phyloP scores from a whole-genome alignment of 2,797 vertebrate genomes.

The Acestrorhynchus altus region DNA sequence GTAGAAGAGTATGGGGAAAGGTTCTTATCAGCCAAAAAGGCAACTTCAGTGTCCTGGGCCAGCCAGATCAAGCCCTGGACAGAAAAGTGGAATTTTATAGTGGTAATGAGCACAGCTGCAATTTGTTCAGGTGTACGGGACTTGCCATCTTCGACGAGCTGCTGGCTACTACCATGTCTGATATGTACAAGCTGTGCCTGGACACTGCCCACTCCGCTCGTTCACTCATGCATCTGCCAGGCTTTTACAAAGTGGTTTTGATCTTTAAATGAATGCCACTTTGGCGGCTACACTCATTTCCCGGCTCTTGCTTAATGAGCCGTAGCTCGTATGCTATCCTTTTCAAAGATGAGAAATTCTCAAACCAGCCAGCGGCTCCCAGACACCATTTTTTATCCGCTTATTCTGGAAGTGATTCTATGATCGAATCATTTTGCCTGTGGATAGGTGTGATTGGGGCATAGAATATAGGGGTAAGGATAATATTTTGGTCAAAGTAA shows the following conservation, averaged over 20 bases:
- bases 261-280: slow-evolving; percentile 70
- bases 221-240: slow-evolving; percentile 30
- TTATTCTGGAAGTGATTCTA: slow-evolving; percentile 20
- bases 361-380: slow-evolving; percentile 39
- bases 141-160: neutral
- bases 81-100: neutral
- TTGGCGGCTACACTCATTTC: slow-evolving; percentile 60
- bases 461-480: neutral
- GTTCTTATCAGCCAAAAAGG: neutral
- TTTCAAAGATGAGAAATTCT: slow-evolving; percentile 57
- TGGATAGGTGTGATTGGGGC: neutral
- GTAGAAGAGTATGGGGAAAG: too few species aligned
- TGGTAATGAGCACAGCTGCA: neutral
- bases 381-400: slow-evolving; percentile 15
- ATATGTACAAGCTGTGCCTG: neutral
- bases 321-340: slow-evolving; percentile 5
- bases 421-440: neutral
- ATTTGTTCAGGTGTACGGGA: neutral
- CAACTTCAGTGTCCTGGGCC: neutral
- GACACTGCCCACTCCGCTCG: neutral
- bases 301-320: slow-evolving; percentile 46
- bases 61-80: neutral
- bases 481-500: slow-evolving; percentile 10
- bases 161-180: neutral
- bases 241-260: slow-evolving; percentile 56